Percentiles rank a stretch among this genome's conserved stretches.
phyloP scores from a whole-genome alignment of 2,797 vertebrate genomes.

The Enteromius paludinosus region DNA sequence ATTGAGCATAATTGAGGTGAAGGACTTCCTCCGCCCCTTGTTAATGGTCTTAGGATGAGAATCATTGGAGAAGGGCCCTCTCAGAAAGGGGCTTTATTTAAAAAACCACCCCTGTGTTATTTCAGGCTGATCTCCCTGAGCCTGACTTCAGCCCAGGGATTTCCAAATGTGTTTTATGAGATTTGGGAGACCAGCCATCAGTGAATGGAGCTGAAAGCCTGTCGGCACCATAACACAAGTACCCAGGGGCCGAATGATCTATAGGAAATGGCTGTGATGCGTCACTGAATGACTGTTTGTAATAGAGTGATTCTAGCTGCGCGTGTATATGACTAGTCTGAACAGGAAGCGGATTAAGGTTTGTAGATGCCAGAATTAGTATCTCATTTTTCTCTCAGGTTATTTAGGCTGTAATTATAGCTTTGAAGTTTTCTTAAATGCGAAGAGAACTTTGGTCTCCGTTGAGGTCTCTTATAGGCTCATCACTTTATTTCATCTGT shows the following conservation, averaged over 20 bases:
- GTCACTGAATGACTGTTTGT: neutral
- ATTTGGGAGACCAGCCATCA: slow-evolving; percentile 29
- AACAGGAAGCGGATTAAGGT: slow-evolving; percentile 18
- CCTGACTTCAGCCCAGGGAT: slow-evolving; percentile 28
- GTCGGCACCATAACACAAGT: neutral
- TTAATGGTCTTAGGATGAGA: slow-evolving; percentile 38
- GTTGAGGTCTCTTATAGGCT: slow-evolving; percentile 64
- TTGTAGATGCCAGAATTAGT: slow-evolving; percentile 5
- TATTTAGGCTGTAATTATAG: slow-evolving; percentile 11
- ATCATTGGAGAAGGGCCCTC: slow-evolving; percentile 12
- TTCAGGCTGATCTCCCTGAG: slow-evolving; percentile 39
- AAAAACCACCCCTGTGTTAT: slow-evolving; percentile 31
- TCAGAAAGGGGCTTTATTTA: slow-evolving; percentile 37
- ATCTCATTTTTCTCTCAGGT: neutral
- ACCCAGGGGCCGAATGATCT: neutral
- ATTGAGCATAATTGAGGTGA: slow-evolving; percentile 56
- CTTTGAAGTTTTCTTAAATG: slow-evolving; percentile 6
- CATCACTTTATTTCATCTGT: slow-evolving; percentile 64
- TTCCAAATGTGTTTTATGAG: slow-evolving; percentile 47
- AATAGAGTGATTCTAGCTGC: neutral
- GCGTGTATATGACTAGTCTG: neutral
- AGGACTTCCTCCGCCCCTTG: slow-evolving; percentile 50
- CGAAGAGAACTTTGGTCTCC: slow-evolving; percentile 45
- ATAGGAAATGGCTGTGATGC: neutral
- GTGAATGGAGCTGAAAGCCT: slow-evolving; percentile 19